Base-by-base conservation (phyloP, 1,140 invertebrate genomes). In the Bombyx mandarina region DNA sequence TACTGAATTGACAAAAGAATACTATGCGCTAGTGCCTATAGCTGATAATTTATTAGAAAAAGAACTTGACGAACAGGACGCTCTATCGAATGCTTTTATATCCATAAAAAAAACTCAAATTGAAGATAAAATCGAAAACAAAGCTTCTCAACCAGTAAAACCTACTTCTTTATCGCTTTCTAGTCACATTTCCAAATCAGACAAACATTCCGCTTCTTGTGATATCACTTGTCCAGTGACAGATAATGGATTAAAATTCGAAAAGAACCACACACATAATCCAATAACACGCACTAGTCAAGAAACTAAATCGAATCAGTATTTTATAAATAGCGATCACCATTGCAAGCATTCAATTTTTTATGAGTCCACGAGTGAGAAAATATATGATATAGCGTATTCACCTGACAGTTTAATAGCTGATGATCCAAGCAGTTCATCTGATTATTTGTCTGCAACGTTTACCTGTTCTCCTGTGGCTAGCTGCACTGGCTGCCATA, bases 341-440 rank as follows among this genome's bases (percentile, higher is more conserved):
- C 52, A 56, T 10, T 26, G 42, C 48, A 45, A 63, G 58, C 45
- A 65, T 55, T 18, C 12, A 18, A 18, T 18, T 18, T 18, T 18
- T 18, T 64, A 56, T 55, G 67, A 70, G 52, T 35, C 59, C 18
- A 43, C 54, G 12, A 35, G 35, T 42, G 78, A 77, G 3, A 76
- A 69, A 61, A 43, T 48, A 42, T 52, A 62, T 46, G 79, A 79
- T 47, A 45, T 67, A 53, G 54, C 71, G 8, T 82, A 76, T 58
- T 80, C 83, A 5, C 82, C 82, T 18, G 83, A 87, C 67, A 87
- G 83, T 60, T 74, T 87, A 52, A 76, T 84, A 35, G 69, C 74
- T 4, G 84, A 87, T 56, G 84, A 87, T 49, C 79, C 76, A 8
- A 87, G 83, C 67, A 85, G 82, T 52, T 82, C 84, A 53, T 87